A percentile compares a stretch with the other conserved stretches of the same genome.
phyloP scores from a whole-genome alignment of 30 jellyfish, hydroid and myxozoan species.

The Aurelia sp. region DNA sequence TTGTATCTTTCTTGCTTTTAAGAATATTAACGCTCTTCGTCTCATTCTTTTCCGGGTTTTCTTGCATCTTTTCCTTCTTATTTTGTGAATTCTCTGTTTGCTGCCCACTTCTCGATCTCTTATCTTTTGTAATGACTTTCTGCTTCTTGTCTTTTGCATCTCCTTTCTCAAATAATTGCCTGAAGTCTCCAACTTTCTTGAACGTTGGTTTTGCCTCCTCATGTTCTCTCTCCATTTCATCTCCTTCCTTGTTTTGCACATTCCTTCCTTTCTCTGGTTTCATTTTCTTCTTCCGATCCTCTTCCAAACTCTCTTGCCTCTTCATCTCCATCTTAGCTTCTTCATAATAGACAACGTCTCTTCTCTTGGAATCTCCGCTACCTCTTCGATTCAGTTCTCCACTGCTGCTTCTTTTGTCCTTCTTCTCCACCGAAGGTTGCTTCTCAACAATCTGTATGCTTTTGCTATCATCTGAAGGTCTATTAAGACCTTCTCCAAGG shows the following conservation, averaged over 20 bases:
- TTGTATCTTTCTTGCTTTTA: neutral
- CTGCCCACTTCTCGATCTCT: neutral
- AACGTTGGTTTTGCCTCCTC: constrained; percentile 20
- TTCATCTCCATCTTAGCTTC: constrained; percentile 30
- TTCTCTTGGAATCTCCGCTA: neutral
- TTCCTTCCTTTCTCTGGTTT: neutral
- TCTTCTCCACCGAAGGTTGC: constrained; percentile 53
- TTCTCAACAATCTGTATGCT: constrained; percentile 35
- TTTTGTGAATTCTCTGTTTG: neutral
- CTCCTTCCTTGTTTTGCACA: neutral
- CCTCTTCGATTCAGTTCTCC: neutral
- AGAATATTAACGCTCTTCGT: neutral
- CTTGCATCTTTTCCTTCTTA: neutral
- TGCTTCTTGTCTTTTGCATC: neutral
- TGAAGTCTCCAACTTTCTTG: constrained; percentile 39
- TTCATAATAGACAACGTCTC: constrained; percentile 39
- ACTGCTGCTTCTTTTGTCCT: neutral
- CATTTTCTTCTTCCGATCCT: neutral
- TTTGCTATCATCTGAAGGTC: constrained; percentile 24
- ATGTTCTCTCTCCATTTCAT: neutral
- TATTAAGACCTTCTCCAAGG: constrained; percentile 41
- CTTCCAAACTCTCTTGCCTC: constrained; percentile 14
- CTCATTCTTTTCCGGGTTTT: neutral
- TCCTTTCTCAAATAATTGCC: constrained; percentile 40
- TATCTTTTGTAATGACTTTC: neutral